Evolutionary conservation across 92 coral and sea anemone genomes (phyloP), one percentile per base, ranked within the genome.

Genomic region (Heteractis magnifica): DNA sequence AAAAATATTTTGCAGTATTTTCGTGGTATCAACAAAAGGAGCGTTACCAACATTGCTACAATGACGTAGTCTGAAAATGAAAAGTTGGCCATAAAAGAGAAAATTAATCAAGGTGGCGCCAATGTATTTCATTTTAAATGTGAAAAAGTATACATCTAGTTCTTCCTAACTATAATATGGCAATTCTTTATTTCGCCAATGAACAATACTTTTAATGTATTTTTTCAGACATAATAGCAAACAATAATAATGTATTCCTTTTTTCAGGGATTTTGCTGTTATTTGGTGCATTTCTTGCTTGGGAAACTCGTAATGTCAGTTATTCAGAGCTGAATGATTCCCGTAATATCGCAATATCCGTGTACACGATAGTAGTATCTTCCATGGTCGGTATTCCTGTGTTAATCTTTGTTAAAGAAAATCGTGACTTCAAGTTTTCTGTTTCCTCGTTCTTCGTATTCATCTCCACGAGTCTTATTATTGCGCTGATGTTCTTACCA

Each of bases 271-370:
- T 87, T 6, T 59, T 87, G 14, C 59, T 87, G 51, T 19, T 87
- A 34, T 87, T 87, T 77, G 86, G 90, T 10, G 81, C 81, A 58
- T 87, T 87, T 53, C 86, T 87, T 41, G 80, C 90, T 8, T 88
- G 91, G 91, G 87, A 83, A 62, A 88, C 91, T 4, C 83, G 91
- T 41, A 88, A 88, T 62, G 84, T 88, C 56, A 65, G 83, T 12
- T 88, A 83, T 78, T 79, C 87, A 7, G 91, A 80, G 26, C 88
- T 88, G 71, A 83, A 88, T 23, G 91, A 88, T 65, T 88, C 91
- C 10, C 81, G 82, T 76, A 68, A 88, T 58, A 83, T 88, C 53
- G 87, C 83, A 1, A 83, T 88, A 56, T 88, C 87, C 14, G 87
- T 88, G 44, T 88, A 88, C 87, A 88, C 86, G 51, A 76, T 88